A percentile compares a stretch with the other conserved stretches of the same genome.
Evolutionary conservation across 2,797 vertebrate genomes (phyloP).

Genomic region (Parotocinclus haroldoi): DNA sequence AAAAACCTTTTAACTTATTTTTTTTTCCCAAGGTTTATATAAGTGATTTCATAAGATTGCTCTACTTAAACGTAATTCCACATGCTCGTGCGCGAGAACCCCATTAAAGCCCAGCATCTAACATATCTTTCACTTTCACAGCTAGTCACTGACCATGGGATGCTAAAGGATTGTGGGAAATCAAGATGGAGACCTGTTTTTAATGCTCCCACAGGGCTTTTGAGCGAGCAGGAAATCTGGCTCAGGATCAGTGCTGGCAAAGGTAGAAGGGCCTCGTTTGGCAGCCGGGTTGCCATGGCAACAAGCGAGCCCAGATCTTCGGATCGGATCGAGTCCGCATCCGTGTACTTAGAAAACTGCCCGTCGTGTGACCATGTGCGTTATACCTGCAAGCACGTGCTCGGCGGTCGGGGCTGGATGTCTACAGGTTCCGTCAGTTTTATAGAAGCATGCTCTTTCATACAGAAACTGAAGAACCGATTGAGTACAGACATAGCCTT

Average conservation of each 20-base stretch:
- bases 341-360: constrained; percentile 36
- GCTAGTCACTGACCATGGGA: constrained; percentile 38
- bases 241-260: constrained; percentile 49
- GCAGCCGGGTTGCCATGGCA: constrained; percentile 54
- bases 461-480: neutral
- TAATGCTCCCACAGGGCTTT: constrained; percentile 56
- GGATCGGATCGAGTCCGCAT: constrained; percentile 25
- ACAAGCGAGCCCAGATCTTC: constrained; percentile 47
- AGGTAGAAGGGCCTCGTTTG: constrained; percentile 46
- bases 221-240: constrained; percentile 57
- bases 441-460: neutral
- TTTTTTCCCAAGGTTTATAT: constrained; percentile 32
- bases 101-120: constrained; percentile 9
- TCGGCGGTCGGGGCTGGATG: neutral
- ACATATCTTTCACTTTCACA: constrained; percentile 28
- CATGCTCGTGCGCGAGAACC: constrained; percentile 25
- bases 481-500: neutral
- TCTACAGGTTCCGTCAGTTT: neutral
- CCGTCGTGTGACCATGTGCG: constrained; percentile 20
- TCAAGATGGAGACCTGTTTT: constrained; percentile 32
- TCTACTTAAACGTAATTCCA: constrained; percentile 28
- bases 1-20: constrained; percentile 3
- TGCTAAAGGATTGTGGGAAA: constrained; percentile 40
- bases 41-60: constrained; percentile 37
- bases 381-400: neutral